Conservation (phyloP, 2,797 vertebrate species). For the Danio albolineatus region DNA sequence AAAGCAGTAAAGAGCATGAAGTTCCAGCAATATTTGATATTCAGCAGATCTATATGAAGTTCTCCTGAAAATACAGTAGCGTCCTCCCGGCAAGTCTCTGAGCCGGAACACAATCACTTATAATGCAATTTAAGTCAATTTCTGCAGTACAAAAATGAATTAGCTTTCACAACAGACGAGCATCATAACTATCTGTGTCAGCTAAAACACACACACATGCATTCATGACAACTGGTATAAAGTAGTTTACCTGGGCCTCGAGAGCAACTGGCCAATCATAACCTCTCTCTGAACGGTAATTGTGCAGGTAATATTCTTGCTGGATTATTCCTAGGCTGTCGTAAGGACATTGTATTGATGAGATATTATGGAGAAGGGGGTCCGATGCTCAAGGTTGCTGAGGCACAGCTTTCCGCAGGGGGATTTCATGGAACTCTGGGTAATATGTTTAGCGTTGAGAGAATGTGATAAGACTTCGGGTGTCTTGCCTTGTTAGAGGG, state of each 20-base stretch:
- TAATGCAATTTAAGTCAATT: constrained; percentile 11
- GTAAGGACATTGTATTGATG: constrained; percentile 25
- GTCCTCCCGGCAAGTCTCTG: background rate
- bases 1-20: no score
- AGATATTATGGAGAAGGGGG: constrained; percentile 22
- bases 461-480: constrained; percentile 29
- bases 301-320: constrained; percentile 10
- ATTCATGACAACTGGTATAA: constrained; percentile 13
- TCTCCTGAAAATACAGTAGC: constrained; percentile 5
- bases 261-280: constrained; percentile 14
- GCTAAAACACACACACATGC: background rate
- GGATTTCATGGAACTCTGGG: constrained; percentile 33
- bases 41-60: background rate
- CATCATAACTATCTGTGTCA: constrained; percentile 5
- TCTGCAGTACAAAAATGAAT: background rate
- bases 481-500: constrained; percentile 31
- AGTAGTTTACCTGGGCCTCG: constrained; percentile 7
- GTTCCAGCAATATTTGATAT: background rate
- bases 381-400: constrained; percentile 40
- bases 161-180: background rate
- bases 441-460: constrained; percentile 50
- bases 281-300: constrained; percentile 9
- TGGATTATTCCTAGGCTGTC: background rate
- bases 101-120: constrained; percentile 2
- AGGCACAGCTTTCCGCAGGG: constrained; percentile 32